These are phyloP conservation scores for Glomeris maerens DNA, from an alignment of 1,140 invertebrate species.

Conservation along the genomic window DNA sequence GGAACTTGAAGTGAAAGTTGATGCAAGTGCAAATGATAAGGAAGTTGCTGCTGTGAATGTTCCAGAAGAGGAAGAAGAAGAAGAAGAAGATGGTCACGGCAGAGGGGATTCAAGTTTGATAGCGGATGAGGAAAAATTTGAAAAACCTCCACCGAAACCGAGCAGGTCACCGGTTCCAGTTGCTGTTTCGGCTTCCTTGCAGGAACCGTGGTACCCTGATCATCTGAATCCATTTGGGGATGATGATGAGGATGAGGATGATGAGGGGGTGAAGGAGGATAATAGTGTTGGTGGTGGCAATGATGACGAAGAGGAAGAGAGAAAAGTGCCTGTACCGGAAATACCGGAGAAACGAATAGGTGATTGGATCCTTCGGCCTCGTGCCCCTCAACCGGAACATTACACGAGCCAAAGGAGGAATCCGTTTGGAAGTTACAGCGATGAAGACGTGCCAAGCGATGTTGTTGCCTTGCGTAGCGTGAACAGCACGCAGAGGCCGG, in stretches of 20 bases:
- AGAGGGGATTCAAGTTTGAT: not conserved
- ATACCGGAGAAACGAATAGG: too few species aligned
- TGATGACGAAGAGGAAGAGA: not conserved
- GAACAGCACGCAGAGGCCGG: too few species aligned
- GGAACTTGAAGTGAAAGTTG: constrained; percentile 21
- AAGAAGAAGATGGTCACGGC: constrained; percentile 5
- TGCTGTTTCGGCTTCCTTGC: too few species aligned
- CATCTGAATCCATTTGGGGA: constrained; percentile 53
- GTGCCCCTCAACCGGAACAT: constrained; percentile 16
- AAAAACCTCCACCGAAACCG: too few species aligned
- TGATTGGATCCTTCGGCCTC: too few species aligned
- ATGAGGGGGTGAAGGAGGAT: too few species aligned
- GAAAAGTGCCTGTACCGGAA: too few species aligned
- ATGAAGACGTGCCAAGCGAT: too few species aligned
- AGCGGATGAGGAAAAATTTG: not conserved
- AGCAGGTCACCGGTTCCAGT: too few species aligned
- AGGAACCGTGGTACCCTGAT: constrained; percentile 44
- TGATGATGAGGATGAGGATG: constrained; percentile 21
- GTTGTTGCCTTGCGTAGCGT: too few species aligned
- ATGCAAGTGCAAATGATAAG: not conserved
- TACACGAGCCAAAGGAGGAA: too few species aligned
- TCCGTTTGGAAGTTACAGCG: constrained; percentile 41
- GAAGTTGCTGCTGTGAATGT: constrained; percentile 4
- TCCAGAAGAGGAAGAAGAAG: constrained; percentile 1
- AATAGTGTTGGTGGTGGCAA: too few species aligned